Percentiles rank a stretch among this genome's conserved stretches.
phyloP scores from a whole-genome alignment of 2,888 invertebrate genomes.

The Diabrotica balteata region DNA sequence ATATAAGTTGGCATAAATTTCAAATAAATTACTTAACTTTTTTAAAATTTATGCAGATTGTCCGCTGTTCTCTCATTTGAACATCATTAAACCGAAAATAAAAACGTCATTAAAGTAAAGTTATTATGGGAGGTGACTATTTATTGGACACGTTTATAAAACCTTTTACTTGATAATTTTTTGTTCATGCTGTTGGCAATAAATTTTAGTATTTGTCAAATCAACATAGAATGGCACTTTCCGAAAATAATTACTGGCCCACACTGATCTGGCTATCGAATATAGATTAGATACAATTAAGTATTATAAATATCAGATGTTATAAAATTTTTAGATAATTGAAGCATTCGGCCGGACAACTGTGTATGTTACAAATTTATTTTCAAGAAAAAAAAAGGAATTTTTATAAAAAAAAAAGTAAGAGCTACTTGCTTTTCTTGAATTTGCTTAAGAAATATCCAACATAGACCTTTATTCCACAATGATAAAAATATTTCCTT shows the following conservation, averaged over 20 bases:
- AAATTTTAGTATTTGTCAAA: too few species aligned
- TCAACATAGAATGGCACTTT: too few species aligned
- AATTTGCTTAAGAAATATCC: too few species aligned
- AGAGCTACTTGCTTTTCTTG: too few species aligned
- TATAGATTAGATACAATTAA: background rate
- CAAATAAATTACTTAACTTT: slow-evolving; percentile 9
- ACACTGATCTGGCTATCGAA: too few species aligned
- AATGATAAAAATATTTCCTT: too few species aligned
- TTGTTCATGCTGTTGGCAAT: background rate
- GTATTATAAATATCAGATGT: background rate
- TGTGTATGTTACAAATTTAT: too few species aligned
- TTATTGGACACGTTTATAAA: slow-evolving; percentile 1
- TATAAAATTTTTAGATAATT: background rate
- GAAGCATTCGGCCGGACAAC: too few species aligned
- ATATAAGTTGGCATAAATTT: slow-evolving; percentile 9
- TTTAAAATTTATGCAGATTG: slow-evolving; percentile 10
- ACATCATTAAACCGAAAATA: slow-evolving; percentile 10
- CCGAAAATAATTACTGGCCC: too few species aligned
- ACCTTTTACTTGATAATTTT: background rate
- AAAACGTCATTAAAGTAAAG: slow-evolving; percentile 8
- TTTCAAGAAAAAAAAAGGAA: too few species aligned
- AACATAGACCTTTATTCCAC: too few species aligned
- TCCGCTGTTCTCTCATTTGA: slow-evolving; percentile 8
- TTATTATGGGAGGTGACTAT: background rate
- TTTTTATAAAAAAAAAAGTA: too few species aligned